These are phyloP conservation scores for Clupea harengus DNA, from an alignment of 2,113 vertebrate species.

Conservation along the genomic window DNA sequence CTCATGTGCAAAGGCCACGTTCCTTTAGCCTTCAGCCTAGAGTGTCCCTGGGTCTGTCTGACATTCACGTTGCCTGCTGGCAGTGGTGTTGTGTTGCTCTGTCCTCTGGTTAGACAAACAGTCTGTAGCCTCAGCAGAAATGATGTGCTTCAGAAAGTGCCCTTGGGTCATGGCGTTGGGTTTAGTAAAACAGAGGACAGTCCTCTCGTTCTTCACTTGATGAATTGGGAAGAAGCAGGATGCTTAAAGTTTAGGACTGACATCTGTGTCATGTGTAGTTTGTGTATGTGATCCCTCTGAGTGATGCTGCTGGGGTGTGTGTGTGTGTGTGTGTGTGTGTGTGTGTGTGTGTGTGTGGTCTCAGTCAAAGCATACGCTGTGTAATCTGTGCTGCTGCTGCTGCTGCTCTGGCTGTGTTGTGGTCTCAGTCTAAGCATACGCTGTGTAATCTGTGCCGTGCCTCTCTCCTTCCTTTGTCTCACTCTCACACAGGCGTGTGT, in stretches of 20 bases:
- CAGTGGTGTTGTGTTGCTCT: not conserved
- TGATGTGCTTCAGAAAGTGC: not conserved
- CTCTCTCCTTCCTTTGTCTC: no score
- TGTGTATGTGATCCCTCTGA: not conserved
- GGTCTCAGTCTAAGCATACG: no score
- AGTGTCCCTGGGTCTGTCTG: conserved; percentile 3
- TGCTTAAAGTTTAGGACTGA: not conserved
- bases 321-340: not conserved
- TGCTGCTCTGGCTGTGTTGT: no score
- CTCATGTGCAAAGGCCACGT: not conserved
- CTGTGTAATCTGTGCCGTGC: no score
- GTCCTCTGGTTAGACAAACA: not conserved
- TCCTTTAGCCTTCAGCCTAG: not conserved
- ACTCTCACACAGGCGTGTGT: no score
- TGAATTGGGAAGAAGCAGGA: not conserved
- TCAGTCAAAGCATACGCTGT: no score
- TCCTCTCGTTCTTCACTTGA: not conserved
- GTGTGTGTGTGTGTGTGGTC: not conserved
- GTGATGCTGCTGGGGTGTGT: not conserved
- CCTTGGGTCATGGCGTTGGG: not conserved
- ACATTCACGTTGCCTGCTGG: not conserved
- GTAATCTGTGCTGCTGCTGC: no score
- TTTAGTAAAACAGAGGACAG: not conserved
- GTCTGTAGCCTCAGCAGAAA: not conserved
- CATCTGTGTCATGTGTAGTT: not conserved